Conservation (phyloP, 2,888 invertebrate species). For the Nezara viridula region DNA sequence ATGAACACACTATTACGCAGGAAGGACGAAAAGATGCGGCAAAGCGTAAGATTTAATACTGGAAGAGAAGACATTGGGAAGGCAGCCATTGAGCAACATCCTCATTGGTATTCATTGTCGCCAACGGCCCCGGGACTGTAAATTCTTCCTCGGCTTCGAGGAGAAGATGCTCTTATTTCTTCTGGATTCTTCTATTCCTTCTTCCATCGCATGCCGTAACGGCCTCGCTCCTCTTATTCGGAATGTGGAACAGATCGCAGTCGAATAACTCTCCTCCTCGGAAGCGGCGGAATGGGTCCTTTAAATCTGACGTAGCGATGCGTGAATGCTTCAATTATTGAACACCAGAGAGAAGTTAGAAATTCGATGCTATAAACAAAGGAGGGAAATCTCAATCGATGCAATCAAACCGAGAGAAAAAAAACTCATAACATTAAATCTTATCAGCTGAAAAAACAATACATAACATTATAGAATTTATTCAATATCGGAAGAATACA, state of each 20-base stretch:
- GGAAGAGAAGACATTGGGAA: not conserved
- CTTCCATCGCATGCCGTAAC: not conserved
- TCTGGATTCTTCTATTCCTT: constrained; percentile 3
- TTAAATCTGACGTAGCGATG: constrained; percentile 17
- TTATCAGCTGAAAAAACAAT: not conserved
- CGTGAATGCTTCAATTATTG: not conserved
- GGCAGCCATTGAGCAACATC: not conserved
- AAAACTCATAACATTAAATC: not conserved
- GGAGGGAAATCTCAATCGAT: not conserved
- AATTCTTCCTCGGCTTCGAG: not conserved
- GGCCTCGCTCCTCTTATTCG: not conserved
- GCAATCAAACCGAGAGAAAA: not conserved
- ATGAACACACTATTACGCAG: not conserved
- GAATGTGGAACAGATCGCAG: constrained; percentile 12
- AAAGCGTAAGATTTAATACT: not conserved
- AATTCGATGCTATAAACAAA: constrained; percentile 33
- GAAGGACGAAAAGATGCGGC: not conserved
- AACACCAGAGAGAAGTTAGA: not conserved
- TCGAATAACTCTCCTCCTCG: not conserved
- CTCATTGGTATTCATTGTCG: constrained; percentile 36
- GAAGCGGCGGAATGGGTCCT: not conserved
- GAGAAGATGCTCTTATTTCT: constrained; percentile 14
- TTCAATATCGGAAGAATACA: no score
- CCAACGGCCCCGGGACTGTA: not conserved
- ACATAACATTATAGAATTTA: no score